phyloP scores from a whole-genome alignment of 2,797 vertebrate genomes.

The Salmo trutta region DNA sequence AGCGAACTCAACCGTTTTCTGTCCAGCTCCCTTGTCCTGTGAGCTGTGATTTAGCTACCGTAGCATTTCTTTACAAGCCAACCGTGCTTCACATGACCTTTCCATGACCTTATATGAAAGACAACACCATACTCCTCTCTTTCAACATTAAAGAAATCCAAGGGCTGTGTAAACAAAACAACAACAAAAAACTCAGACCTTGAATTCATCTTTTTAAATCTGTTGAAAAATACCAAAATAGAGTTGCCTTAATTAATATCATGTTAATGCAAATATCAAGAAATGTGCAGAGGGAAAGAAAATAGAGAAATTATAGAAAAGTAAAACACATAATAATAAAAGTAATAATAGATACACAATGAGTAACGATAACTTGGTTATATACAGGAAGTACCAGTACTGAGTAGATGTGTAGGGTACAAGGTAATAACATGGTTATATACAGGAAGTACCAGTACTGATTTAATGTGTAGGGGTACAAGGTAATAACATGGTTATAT shows the following conservation, averaged over 20 bases:
- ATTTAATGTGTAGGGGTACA: accelerated
- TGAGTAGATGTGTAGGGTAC: too few relatives aligned
- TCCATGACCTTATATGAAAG: conserved; percentile 13
- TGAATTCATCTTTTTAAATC: conserved; percentile 44
- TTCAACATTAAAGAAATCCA: conserved; percentile 27
- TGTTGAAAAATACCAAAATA: conserved; percentile 54
- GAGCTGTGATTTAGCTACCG: neutral
- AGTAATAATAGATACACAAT: too few relatives aligned
- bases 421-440: too few relatives aligned
- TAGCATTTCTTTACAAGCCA: too few relatives aligned
- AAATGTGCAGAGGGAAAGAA: conserved; percentile 29
- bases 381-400: too few relatives aligned
- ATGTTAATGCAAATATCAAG: conserved; percentile 54
- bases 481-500: too few relatives aligned
- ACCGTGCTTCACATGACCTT: conserved; percentile 2
- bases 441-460: too few relatives aligned
- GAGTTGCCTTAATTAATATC: conserved; percentile 56
- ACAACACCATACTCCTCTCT: conserved; percentile 3
- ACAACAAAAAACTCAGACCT: conserved; percentile 3
- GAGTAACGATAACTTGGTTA: too few relatives aligned
- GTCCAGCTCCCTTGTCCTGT: neutral
- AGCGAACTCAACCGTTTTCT: neutral
- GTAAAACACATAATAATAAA: too few relatives aligned
- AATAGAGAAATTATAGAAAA: too few relatives aligned
- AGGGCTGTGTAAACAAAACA: conserved; percentile 9